A percentile compares a stretch with the other conserved stretches of the same genome.
Conservation (phyloP, 2,113 vertebrate species). For the Melozone crissalis region DNA sequence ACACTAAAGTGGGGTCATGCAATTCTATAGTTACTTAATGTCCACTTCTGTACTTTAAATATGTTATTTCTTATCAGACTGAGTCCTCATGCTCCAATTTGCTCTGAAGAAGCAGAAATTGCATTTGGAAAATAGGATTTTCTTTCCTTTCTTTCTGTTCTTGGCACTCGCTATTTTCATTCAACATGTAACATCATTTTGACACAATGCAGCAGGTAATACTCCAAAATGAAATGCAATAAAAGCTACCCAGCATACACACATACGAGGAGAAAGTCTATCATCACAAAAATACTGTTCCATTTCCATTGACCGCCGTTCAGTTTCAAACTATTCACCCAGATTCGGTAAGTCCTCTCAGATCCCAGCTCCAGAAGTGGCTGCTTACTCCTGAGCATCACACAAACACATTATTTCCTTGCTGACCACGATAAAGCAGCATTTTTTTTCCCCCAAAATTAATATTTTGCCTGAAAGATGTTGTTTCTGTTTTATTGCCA, state of each 20-base stretch:
- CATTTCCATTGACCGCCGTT: background rate
- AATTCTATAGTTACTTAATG: background rate
- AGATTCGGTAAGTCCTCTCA: background rate
- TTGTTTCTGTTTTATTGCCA: background rate
- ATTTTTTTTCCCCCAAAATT: background rate
- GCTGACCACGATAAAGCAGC: background rate
- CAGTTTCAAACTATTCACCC: background rate
- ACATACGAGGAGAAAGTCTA: background rate
- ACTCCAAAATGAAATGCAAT: background rate
- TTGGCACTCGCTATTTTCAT: background rate
- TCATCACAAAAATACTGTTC: background rate
- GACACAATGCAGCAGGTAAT: background rate
- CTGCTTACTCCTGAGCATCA: background rate
- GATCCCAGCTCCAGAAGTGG: background rate
- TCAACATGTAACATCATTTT: background rate
- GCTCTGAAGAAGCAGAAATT: constrained; percentile 24
- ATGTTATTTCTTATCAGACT: background rate
- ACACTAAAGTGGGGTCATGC: background rate
- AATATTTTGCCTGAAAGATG: background rate
- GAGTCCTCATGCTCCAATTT: background rate
- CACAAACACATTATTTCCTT: background rate
- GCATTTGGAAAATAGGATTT: constrained; percentile 33
- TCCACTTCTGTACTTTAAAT: background rate
- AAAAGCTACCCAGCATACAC: background rate
- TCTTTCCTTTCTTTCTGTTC: background rate